These are phyloP conservation scores for Callipepla californica DNA, from an alignment of 2,113 vertebrate species.

Conservation along the genomic window DNA sequence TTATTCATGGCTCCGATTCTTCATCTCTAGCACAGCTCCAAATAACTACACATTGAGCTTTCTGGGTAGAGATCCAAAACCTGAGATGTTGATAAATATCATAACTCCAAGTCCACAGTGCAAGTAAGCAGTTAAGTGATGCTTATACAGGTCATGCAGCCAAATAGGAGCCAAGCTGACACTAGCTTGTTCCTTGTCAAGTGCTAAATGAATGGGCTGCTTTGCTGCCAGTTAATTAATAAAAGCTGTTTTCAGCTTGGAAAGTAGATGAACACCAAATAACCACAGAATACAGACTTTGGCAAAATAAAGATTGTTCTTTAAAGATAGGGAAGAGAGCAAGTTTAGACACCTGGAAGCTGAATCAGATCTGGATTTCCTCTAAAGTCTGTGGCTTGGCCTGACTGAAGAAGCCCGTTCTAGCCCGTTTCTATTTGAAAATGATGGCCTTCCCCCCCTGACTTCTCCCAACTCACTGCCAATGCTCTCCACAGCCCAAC, in stretches of 20 bases:
- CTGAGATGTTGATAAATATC: background rate
- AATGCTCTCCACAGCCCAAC: background rate
- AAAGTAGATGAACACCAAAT: background rate
- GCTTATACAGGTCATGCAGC: background rate
- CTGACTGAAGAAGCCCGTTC: background rate
- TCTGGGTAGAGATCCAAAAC: background rate
- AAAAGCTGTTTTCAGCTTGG: background rate
- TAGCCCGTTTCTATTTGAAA: background rate
- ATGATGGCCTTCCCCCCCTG: background rate
- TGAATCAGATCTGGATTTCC: slow-evolving; percentile 17
- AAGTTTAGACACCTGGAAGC: slow-evolving; percentile 26
- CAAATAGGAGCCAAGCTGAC: rapidly evolving
- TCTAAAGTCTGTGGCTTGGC: background rate
- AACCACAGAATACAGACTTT: background rate
- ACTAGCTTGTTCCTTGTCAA: background rate
- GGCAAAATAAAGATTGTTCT: background rate
- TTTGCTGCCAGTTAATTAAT: background rate
- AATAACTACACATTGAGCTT: background rate
- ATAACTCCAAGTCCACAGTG: background rate
- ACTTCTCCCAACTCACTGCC: background rate
- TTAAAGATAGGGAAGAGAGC: background rate
- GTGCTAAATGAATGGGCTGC: background rate
- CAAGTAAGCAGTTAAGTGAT: background rate
- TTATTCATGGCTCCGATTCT: background rate
- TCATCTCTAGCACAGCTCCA: background rate